Conservation (phyloP, 2,888 invertebrate species). For the Sphaerophoria rueppellii region DNA sequence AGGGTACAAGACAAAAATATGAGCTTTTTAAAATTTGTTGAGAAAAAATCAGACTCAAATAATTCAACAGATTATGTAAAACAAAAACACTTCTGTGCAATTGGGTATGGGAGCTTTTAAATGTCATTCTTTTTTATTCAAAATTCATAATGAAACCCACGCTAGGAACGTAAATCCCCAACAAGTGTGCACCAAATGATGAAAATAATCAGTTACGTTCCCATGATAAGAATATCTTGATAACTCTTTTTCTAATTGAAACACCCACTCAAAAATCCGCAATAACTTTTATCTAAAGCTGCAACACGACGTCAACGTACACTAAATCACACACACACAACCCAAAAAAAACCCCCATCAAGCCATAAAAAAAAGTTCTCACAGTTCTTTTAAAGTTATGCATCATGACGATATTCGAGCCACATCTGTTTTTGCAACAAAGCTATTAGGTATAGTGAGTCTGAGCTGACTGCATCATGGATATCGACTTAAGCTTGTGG, state of each 20-base stretch:
- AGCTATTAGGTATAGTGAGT: neutral
- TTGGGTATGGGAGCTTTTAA: too few species aligned
- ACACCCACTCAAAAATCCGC: neutral
- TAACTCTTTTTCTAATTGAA: neutral
- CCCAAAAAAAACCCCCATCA: neutral
- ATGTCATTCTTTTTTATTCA: too few species aligned
- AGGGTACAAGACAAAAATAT: too few species aligned
- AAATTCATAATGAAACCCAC: too few species aligned
- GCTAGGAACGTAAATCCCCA: too few species aligned
- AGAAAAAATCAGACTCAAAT: too few species aligned
- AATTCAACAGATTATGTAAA: too few species aligned
- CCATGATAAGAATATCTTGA: neutral
- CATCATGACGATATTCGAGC: slow-evolving; percentile 2
- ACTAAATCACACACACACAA: neutral
- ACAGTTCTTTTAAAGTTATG: slow-evolving; percentile 19
- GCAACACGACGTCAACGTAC: slow-evolving; percentile 14
- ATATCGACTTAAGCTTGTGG: slow-evolving; percentile 32
- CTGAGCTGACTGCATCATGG: slow-evolving; percentile 6
- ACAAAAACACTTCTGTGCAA: too few species aligned
- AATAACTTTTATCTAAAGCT: neutral
- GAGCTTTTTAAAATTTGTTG: too few species aligned
- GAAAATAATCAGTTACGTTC: too few species aligned
- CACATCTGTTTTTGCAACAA: slow-evolving; percentile 29
- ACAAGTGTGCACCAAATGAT: too few species aligned
- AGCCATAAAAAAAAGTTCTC: slow-evolving; percentile 26